These are phyloP conservation scores for Mareca strepera DNA, from an alignment of 2,797 vertebrate species.

Conservation along the genomic window DNA sequence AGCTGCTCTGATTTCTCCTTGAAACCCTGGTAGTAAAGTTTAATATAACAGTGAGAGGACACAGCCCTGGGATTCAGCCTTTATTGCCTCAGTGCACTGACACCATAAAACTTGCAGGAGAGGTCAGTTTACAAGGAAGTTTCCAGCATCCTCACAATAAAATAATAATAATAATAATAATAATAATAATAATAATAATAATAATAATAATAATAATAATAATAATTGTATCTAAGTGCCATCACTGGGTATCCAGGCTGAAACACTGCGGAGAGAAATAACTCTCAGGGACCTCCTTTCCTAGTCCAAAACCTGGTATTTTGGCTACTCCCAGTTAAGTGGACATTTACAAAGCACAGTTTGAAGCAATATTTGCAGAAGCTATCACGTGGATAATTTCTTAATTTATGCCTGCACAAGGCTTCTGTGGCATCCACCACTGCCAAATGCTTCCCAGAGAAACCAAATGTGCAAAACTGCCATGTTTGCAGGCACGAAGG, in stretches of 20 bases:
- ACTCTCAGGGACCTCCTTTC: not conserved
- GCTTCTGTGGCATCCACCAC: not conserved
- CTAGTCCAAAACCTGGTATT: not conserved
- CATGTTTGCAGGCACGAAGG: not conserved
- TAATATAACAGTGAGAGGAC: not conserved
- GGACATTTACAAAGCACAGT: not conserved
- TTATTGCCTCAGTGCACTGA: rapidly evolving
- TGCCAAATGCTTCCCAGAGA: not conserved
- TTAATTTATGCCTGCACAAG: not conserved
- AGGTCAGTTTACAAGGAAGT: not conserved
- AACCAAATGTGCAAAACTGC: not conserved
- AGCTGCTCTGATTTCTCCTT: not conserved
- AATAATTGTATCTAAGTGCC: not conserved
- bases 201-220: no score
- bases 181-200: no score
- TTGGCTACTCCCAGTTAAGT: not conserved
- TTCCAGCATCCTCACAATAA: not conserved
- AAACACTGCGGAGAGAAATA: not conserved
- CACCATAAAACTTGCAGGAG: not conserved
- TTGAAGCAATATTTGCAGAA: not conserved
- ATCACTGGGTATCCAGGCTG: not conserved
- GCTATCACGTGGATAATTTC: rapidly evolving
- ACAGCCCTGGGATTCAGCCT: not conserved
- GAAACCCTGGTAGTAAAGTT: rapidly evolving
- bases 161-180: no score